Evolutionary conservation across 2,797 vertebrate genomes (phyloP).

Genomic region (Leucoraja ocellata): DNA sequence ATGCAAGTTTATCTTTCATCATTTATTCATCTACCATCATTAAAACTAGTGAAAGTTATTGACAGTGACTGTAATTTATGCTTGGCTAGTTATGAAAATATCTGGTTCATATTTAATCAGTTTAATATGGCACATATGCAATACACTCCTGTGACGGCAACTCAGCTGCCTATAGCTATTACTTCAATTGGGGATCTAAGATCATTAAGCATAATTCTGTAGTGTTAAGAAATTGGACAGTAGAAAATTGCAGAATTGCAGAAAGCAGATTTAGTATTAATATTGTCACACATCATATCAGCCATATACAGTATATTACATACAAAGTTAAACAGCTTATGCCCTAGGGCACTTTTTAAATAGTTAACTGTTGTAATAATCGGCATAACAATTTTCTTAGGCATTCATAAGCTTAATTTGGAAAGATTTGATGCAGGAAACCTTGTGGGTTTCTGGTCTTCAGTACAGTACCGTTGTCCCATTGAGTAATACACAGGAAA

Average conservation of each 20-base stretch:
- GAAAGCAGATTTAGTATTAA: not conserved
- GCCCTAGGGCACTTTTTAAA: slow-evolving; percentile 11
- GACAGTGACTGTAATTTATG: slow-evolving; percentile 7
- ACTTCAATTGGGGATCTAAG: not conserved
- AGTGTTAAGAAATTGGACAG: slow-evolving; percentile 24
- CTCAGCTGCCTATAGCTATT: not conserved
- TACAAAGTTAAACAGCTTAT: slow-evolving; percentile 1
- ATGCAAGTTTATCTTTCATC: not conserved
- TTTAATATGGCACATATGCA: not conserved
- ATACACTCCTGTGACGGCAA: not conserved
- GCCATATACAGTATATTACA: not conserved
- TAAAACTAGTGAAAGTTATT: slow-evolving; percentile 13
- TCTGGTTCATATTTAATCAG: not conserved
- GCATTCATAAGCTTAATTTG: not conserved
- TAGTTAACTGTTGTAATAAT: not conserved
- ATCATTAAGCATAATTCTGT: slow-evolving; percentile 1
- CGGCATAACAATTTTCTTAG: not conserved
- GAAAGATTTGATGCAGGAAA: not conserved
- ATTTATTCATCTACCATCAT: not conserved
- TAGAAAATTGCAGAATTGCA: not conserved
- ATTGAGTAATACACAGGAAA: too few relatives aligned
- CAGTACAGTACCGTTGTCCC: too few relatives aligned
- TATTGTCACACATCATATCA: not conserved
- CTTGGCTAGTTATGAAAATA: slow-evolving; percentile 11
- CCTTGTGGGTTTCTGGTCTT: too few relatives aligned